Base-by-base conservation (phyloP, 2,113 vertebrate species). In the Nerophis ophidion region DNA sequence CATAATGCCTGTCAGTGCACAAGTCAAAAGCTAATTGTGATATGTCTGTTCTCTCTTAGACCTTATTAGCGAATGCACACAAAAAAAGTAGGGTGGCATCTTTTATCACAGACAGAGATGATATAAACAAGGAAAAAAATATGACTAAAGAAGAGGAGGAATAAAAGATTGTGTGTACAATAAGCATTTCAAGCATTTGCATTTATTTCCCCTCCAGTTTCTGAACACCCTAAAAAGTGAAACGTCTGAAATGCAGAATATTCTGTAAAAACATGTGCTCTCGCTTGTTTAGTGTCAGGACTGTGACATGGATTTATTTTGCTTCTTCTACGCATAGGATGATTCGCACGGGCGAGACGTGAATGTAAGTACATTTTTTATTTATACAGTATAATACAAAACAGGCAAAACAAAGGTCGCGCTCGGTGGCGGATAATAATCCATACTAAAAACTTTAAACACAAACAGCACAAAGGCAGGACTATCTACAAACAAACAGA, bases 161-260 rank as follows among this genome's bases (percentile, higher is more conserved):
- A 70, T 49, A 34, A 70, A 47, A 48, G 10, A 57, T 54, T 50
- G 50, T 66, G 67, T 50, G 57, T 56, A 62, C 53, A 73, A 76
- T 50, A 71, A 55, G 46, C 36, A 45, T 13, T 63, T 60, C 40
- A 11, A 12, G 36, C 40, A 56, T 61, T 56, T 45, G 53, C 55
- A 66, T 72, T 77, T 49, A 36, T 56, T 73, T 67, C 63, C 26
- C 26, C 48, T 70, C 70, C 47, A n/a, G n/a, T n/a, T 26, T 1
- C 62, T 65, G 26, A 63, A 51, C 46, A 48, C 35, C 55, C 50
- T 17, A 15, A 36, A 44, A 61, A 16, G 34, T 61, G 60, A 76
- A 17, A 10, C 16, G 16, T 80, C 46, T 63, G 57, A 72, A 80
- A 80, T 71, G 7, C 14, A 52, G 62, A 58, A 2, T 38, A 33